Evolutionary conservation across 2,797 vertebrate genomes (phyloP), one percentile per base, ranked within the genome.

Genomic region (Hoplostethus atlanticus): DNA sequence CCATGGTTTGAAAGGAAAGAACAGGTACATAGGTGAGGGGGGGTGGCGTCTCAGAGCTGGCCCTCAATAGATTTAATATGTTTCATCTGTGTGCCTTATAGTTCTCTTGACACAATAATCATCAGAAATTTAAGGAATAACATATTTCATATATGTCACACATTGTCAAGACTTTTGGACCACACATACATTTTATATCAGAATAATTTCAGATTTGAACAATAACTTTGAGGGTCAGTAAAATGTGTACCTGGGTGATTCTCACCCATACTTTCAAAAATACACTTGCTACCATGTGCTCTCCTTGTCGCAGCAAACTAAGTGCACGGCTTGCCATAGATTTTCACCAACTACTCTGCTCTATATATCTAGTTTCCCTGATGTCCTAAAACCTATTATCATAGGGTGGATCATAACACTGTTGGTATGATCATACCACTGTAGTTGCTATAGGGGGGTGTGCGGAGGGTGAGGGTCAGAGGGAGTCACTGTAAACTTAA

Each of bases 1-100:
- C 96, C 94, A 97, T 95, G 95, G 95, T 93, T 90, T 91, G 87
- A 95, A 95, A 94, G 96, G 95, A 96, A 96, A 96, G 90, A 91
- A 95, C 94, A 95, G 94, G 91, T 94, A 94, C 93, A 95, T 93
- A 91, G 83, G 89, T 90, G 91, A 90, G 84, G 86, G 76, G 76
- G 76, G 87, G 72, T 88, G 91, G 88, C 88, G 66, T 90, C 81
- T 87, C 90, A 91, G 87, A 91, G 86, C 87, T 90, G 90, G 85
- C 90, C 93, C 91, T 92, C 89, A 82, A 87, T 87, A 87, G 74
- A 79, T 87, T 76, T 90, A 65, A 83, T 82, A 88, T 81, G 84
- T 67, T 86, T 90, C 62, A 52, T 73, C 73, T 73, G 79, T 78
- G 91, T 78, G 87, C 65, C 81, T 84, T 85, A 88, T 85, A 90